phyloP scores from a whole-genome alignment of 2,797 vertebrate genomes.

The Percopsis omiscomaycus region DNA sequence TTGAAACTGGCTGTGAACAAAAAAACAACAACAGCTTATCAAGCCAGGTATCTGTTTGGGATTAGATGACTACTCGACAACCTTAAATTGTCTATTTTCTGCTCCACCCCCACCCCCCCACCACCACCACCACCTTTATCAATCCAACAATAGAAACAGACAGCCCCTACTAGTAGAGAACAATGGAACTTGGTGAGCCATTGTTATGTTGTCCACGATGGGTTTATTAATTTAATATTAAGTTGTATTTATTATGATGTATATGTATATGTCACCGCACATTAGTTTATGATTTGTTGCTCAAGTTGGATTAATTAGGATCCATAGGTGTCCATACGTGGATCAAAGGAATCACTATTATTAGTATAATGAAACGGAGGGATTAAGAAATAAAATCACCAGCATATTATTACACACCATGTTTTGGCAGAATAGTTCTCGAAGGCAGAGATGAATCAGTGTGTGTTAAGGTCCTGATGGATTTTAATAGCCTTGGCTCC shows the following conservation, averaged over 20 bases:
- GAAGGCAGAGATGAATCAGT: constrained; percentile 44
- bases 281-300: neutral
- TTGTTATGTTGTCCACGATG: neutral
- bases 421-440: constrained; percentile 27
- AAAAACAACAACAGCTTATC: constrained; percentile 66
- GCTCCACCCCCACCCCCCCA: constrained; percentile 37
- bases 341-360: neutral
- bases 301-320: neutral
- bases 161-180: constrained; percentile 35
- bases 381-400: constrained; percentile 4
- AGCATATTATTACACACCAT: constrained; percentile 8
- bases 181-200: neutral
- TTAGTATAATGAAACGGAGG: neutral
- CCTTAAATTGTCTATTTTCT: constrained; percentile 79
- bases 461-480: constrained; percentile 51
- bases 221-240: neutral
- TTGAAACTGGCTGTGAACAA: constrained; percentile 61
- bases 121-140: constrained; percentile 48
- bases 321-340: constrained; percentile 1
- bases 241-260: neutral
- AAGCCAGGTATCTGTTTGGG: constrained; percentile 74
- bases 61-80: constrained; percentile 76
- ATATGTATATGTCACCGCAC: neutral
- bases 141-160: constrained; percentile 50
- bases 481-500: constrained; percentile 59